Percentiles rank a stretch among this genome's conserved stretches.
These are phyloP conservation scores for Prorops nasuta DNA, from an alignment of 1,140 invertebrate genomes.

Conservation along the genomic window DNA sequence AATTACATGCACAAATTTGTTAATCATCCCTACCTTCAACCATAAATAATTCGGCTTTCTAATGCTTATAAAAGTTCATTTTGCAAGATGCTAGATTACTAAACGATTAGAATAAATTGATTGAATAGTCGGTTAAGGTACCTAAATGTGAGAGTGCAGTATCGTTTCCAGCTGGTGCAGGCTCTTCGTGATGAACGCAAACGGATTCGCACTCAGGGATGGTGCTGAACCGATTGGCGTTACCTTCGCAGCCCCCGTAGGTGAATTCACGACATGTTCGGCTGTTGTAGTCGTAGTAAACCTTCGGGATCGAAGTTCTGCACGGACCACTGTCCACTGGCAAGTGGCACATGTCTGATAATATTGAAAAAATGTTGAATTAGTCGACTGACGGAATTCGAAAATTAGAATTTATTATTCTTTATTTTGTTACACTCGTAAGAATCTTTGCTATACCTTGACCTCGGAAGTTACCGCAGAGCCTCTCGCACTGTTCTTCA, in stretches of 20 bases:
- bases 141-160: slow-evolving; percentile 46
- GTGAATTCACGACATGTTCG: slow-evolving; percentile 68
- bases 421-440: no score
- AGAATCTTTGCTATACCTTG: no score
- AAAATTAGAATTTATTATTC: no score
- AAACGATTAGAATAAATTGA: no score
- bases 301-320: slow-evolving; percentile 61
- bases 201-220: slow-evolving; percentile 68
- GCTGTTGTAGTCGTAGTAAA: slow-evolving; percentile 65
- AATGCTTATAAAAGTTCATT: no score
- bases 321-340: slow-evolving; percentile 70
- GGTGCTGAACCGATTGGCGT: slow-evolving; percentile 77
- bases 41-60: no score
- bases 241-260: slow-evolving; percentile 85
- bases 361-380: no score
- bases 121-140: slow-evolving; percentile 25
- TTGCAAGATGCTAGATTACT: no score
- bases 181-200: slow-evolving; percentile 60
- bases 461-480: slow-evolving; percentile 71
- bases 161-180: slow-evolving; percentile 47
- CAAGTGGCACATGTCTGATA: slow-evolving; percentile 62
- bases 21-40: no score
- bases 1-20: slow-evolving; percentile 13
- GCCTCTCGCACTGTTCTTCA: slow-evolving; percentile 78
- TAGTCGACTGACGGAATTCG: no score